Evolutionary conservation across 2,888 invertebrate genomes (phyloP).

Genomic region (Neoascia interrupta): DNA sequence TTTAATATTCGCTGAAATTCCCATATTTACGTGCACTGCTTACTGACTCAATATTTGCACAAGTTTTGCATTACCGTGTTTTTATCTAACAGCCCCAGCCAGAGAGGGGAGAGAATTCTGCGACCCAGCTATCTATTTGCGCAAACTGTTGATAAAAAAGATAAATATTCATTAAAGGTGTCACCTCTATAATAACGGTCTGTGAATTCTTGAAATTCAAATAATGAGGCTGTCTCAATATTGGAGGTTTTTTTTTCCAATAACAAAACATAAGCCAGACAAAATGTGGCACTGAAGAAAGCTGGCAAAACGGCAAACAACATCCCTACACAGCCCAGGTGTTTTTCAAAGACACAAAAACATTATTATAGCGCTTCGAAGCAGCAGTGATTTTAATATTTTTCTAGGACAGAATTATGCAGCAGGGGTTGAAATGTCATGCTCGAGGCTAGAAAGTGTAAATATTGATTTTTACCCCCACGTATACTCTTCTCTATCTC

Average conservation of each 20-base stretch:
- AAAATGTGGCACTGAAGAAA: neutral
- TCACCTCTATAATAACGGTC: too few species aligned
- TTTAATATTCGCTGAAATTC: constrained; percentile 17
- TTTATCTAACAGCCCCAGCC: neutral
- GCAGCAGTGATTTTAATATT: constrained; percentile 25
- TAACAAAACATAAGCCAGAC: neutral
- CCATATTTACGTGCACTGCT: neutral
- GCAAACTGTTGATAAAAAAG: constrained; percentile 28
- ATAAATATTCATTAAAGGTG: constrained; percentile 37
- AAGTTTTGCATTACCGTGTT: constrained; percentile 9
- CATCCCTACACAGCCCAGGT: neutral
- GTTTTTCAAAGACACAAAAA: neutral
- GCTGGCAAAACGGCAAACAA: too few species aligned
- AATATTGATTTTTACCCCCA: constrained; percentile 19
- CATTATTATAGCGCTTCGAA: too few species aligned
- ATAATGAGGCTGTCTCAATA: constrained; percentile 35
- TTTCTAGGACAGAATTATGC: too few species aligned
- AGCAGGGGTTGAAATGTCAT: constrained; percentile 4
- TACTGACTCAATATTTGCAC: constrained; percentile 18
- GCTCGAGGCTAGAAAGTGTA: neutral
- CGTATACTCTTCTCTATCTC: too few species aligned
- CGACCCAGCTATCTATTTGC: constrained; percentile 23
- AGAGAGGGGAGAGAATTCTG: neutral
- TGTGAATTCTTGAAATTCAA: constrained; percentile 14
- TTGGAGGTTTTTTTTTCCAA: constrained; percentile 16